Percentiles rank a stretch among this genome's conserved stretches.
These are phyloP conservation scores for Thereva nobilitata DNA, from an alignment of 2,888 invertebrate species.

Conservation along the genomic window DNA sequence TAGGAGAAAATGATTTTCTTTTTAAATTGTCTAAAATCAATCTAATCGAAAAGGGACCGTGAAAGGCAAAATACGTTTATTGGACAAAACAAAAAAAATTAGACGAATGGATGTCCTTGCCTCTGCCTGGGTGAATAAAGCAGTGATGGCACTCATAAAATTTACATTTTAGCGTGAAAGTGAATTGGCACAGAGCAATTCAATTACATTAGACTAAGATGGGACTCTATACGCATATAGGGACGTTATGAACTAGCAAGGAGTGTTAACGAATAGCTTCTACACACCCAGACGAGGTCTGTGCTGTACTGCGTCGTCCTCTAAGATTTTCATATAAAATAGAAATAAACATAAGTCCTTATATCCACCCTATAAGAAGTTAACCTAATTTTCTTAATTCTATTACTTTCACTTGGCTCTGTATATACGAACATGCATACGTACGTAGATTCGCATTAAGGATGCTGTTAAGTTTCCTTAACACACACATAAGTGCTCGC, in stretches of 20 bases:
- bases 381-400: slow-evolving; percentile 39
- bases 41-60: slow-evolving; percentile 10
- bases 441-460: slow-evolving; percentile 30
- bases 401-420: slow-evolving; percentile 35
- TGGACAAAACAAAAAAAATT: slow-evolving; percentile 1
- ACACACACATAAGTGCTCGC: slow-evolving; percentile 21
- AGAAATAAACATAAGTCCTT: slow-evolving; percentile 38
- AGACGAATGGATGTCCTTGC: slow-evolving; percentile 25
- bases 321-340: slow-evolving; percentile 35
- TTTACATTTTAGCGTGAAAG: slow-evolving; percentile 34
- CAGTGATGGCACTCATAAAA: slow-evolving; percentile 25
- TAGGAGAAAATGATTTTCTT: background rate
- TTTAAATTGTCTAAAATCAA: slow-evolving; percentile 32
- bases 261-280: background rate
- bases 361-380: slow-evolving; percentile 38
- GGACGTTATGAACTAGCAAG: slow-evolving; percentile 31
- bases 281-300: background rate
- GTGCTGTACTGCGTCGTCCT: background rate
- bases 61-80: background rate
- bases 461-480: slow-evolving; percentile 31
- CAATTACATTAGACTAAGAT: slow-evolving; percentile 31
- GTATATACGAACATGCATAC: background rate
- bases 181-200: slow-evolving; percentile 25
- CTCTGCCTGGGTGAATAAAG: background rate
- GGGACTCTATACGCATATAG: slow-evolving; percentile 32